phyloP scores from a whole-genome alignment of 2,797 vertebrate species.

The Trachops cirrhosus region DNA sequence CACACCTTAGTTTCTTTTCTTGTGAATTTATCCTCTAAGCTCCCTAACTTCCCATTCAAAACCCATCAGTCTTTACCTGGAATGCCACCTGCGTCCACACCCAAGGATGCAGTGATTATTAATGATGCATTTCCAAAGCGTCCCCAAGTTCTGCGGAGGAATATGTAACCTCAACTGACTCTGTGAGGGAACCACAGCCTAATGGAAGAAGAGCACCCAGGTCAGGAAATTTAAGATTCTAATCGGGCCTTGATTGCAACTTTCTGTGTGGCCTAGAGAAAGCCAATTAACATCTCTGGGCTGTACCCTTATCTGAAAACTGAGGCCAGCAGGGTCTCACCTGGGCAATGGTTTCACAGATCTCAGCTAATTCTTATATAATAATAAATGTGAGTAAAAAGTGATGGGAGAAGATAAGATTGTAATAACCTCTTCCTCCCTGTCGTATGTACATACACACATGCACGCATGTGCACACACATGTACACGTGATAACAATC shows the following conservation, averaged over 20 bases:
- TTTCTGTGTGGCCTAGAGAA: background rate
- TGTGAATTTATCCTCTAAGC: background rate
- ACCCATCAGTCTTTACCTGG: background rate
- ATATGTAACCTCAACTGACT: background rate
- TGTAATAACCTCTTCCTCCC: background rate
- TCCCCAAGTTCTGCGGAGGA: background rate
- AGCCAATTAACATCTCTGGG: background rate
- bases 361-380: background rate
- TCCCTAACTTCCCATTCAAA: slow-evolving; percentile 20
- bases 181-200: background rate
- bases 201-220: background rate
- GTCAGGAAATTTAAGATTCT: background rate
- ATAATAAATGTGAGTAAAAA: background rate
- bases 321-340: background rate
- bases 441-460: background rate
- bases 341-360: background rate
- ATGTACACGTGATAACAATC: background rate
- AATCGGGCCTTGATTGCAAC: background rate
- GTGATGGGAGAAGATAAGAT: background rate
- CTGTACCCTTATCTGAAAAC: background rate
- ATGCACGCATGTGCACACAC: no score
- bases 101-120: background rate
- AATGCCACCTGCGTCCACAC: background rate
- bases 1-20: background rate
- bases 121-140: background rate